phyloP scores from a whole-genome alignment of 2,797 vertebrate species.

The Sebastes itinus region DNA sequence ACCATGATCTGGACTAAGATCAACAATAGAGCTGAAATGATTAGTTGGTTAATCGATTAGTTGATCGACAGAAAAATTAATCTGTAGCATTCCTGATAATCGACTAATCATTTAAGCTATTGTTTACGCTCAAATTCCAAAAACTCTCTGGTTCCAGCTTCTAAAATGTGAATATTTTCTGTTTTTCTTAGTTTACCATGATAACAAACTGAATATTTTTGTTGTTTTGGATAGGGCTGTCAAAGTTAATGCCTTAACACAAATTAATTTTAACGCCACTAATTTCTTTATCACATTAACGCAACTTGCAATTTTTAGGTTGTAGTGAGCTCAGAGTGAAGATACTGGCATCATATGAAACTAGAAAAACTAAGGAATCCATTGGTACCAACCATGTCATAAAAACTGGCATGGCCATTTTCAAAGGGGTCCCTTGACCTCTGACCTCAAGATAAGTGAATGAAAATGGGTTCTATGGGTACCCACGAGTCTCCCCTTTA shows the following conservation, averaged over 20 bases:
- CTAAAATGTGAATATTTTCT: not conserved
- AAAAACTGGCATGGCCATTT: rapidly evolving
- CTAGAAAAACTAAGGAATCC: rapidly evolving
- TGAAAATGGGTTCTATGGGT: too few relatives aligned
- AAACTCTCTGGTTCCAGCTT: not conserved
- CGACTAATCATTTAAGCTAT: not conserved
- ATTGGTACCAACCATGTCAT: too few relatives aligned
- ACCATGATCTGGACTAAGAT: not conserved
- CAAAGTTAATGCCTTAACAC: too few relatives aligned
- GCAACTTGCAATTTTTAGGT: too few relatives aligned
- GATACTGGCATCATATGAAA: too few relatives aligned
- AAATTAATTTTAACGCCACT: too few relatives aligned
- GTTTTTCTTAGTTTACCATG: not conserved
- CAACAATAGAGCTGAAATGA: slow-evolving; percentile 3
- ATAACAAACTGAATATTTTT: not conserved
- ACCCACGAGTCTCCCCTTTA: too few relatives aligned
- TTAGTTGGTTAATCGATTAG: not conserved
- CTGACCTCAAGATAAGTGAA: too few relatives aligned
- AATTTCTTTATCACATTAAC: too few relatives aligned
- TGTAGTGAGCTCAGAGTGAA: too few relatives aligned
- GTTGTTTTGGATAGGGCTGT: too few relatives aligned
- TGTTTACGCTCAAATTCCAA: not conserved
- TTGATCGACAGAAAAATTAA: not conserved
- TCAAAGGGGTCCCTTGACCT: too few relatives aligned
- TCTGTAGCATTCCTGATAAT: not conserved